Percentiles rank a stretch among this genome's conserved stretches.
Evolutionary conservation across 2,888 invertebrate genomes (phyloP).

Genomic region (Zhengitettix transpicula): DNA sequence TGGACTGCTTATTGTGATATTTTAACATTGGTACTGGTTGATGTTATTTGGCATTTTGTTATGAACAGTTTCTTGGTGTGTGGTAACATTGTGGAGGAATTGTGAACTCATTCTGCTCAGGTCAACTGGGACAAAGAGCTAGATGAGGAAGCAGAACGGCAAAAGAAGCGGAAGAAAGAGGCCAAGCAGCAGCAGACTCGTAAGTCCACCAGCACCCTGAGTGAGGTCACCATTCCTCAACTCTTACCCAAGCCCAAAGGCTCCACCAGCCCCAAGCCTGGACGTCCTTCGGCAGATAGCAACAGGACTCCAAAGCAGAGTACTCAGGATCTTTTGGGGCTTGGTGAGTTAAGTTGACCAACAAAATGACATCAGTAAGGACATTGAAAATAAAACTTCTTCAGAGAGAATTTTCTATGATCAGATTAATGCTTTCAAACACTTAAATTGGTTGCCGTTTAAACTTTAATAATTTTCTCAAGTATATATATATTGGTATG

Average conservation of each 20-base stretch:
- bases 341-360: slow-evolving; percentile 23
- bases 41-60: neutral
- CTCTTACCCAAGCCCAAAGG: slow-evolving; percentile 41
- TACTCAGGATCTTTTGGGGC: slow-evolving; percentile 32
- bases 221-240: slow-evolving; percentile 33
- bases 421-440: too few species aligned
- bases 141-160: slow-evolving; percentile 68
- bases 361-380: too few species aligned
- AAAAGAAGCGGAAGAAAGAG: slow-evolving; percentile 68
- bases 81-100: too few species aligned
- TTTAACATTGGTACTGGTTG: neutral
- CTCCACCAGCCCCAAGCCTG: slow-evolving; percentile 29
- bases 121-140: slow-evolving; percentile 68
- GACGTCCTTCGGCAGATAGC: slow-evolving; percentile 22
- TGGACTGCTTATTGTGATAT: neutral
- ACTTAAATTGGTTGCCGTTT: too few species aligned
- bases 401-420: too few species aligned
- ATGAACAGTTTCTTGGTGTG: neutral
- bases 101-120: slow-evolving; percentile 15
- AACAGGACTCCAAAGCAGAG: slow-evolving; percentile 21
- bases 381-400: too few species aligned
- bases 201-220: slow-evolving; percentile 19
- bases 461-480: too few species aligned
- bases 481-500: too few species aligned
- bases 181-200: slow-evolving; percentile 24